phyloP scores from a whole-genome alignment of 30 jellyfish, hydroid and myxozoan species.

The Mastigias papua region DNA sequence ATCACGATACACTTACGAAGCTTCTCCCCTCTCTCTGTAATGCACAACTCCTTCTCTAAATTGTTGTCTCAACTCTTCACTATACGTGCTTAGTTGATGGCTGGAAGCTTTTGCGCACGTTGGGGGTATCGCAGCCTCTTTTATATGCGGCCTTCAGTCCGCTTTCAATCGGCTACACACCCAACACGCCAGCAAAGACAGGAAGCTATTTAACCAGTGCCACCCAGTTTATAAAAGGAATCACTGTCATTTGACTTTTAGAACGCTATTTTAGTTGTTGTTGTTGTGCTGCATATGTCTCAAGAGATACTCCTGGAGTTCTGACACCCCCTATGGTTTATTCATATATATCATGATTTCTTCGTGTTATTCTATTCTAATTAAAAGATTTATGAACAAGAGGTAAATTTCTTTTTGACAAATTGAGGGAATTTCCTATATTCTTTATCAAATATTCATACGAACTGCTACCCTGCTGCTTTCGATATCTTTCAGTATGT shows the following conservation, averaged over 20 bases:
- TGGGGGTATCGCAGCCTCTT: neutral
- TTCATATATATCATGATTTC: constrained; percentile 2
- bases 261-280: neutral
- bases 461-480: too few relatives aligned
- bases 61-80: neutral
- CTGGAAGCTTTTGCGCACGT: neutral
- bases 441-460: too few relatives aligned
- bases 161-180: constrained; percentile 3
- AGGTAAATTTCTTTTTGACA: too few relatives aligned
- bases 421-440: too few relatives aligned
- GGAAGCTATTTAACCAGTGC: constrained; percentile 18
- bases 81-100: neutral
- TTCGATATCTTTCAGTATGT: too few relatives aligned
- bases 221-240: neutral
- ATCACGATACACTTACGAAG: neutral
- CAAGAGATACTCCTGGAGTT: neutral
- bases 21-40: neutral
- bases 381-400: constrained; percentile 20
- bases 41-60: constrained; percentile 5
- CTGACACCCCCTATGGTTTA: neutral
- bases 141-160: neutral
- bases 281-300: neutral
- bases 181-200: neutral
- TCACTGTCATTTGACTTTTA: neutral
- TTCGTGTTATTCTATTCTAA: neutral